Evolutionary conservation across 2,888 invertebrate genomes (phyloP), one percentile per base, ranked within the genome.

Genomic region (Clusia tigrina): DNA sequence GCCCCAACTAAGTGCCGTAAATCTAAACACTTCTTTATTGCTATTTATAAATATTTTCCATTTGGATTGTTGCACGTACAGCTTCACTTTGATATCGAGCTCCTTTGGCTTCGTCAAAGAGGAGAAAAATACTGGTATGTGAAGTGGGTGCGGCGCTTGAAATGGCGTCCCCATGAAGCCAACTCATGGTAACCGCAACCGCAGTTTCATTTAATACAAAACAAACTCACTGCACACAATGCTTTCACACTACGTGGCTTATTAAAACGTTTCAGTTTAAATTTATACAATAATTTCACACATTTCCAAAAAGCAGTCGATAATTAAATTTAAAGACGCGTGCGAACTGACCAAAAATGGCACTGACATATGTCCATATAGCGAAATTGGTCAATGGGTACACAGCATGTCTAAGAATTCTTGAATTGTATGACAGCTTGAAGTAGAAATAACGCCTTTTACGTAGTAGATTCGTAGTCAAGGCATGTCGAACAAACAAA

Each of bases 131-230:
- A n/a, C n/a, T n/a, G n/a, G n/a, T n/a, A n/a, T n/a, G n/a, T n/a
- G 48, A 32, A 15, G 12, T 56, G 56, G 62, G 62, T 58, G 62
- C 62, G 62, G 62, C 58, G 18, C 25, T 26, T 32, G 38, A 12
- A 37, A 17, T n/a, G 20, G 15, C 20, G 17, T 15, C 18, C 10
- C 38, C 32, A 55, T 37, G 38, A 17, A 5, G 32, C 37, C 38
- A 17, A 22, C 18, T 32, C 55, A 17, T 38, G 38, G 52, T 24
- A 23, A 37, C 37, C 22, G n/a, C 26, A 37, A 20, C 38, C 17
- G 51, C 25, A 38, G 6, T 22, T 55, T 51, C 22, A 37, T 60
- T 58, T 52, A 3, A 24, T 2, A 23, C 20, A 42, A 22, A 37
- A 25, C 54, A 24, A 48, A 52, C n/a, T 15, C 12, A 55, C 25